A percentile compares a stretch with the other conserved stretches of the same genome.
Conservation (phyloP, 2,113 vertebrate species). For the Bos javanicus region DNA sequence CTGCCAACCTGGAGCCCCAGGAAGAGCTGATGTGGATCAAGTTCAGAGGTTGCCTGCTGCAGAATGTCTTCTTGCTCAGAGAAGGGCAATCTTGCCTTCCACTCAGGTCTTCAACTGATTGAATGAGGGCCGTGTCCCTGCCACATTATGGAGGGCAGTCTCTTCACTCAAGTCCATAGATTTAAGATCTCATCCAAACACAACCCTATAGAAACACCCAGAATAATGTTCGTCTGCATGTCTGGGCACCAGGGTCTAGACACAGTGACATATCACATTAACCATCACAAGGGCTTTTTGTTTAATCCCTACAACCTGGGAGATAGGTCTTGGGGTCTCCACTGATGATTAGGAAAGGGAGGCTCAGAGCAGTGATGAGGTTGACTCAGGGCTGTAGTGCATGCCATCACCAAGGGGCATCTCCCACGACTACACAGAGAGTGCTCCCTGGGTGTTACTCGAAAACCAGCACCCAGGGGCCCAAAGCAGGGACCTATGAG, state of each 20-base stretch:
- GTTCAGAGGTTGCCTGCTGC: background rate
- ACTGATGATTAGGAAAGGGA: background rate
- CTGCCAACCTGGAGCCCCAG: background rate
- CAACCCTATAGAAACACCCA: background rate
- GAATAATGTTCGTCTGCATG: background rate
- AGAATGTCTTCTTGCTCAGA: background rate
- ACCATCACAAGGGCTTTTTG: background rate
- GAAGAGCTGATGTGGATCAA: background rate
- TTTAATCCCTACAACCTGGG: background rate
- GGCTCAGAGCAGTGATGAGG: background rate
- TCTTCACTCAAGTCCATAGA: background rate
- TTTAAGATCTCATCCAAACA: background rate
- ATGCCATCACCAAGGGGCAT: background rate
- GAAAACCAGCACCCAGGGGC: background rate
- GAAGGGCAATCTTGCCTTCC: background rate
- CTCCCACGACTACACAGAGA: background rate
- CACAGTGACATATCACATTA: background rate
- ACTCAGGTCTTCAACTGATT: background rate
- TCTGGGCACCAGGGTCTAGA: background rate
- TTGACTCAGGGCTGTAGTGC: background rate
- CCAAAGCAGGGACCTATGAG: background rate
- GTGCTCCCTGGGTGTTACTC: background rate
- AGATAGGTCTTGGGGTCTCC: background rate
- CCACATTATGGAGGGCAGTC: background rate
- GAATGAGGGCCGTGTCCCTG: background rate